phyloP scores from a whole-genome alignment of 2,888 invertebrate species.

The Cephus nigrinus region DNA sequence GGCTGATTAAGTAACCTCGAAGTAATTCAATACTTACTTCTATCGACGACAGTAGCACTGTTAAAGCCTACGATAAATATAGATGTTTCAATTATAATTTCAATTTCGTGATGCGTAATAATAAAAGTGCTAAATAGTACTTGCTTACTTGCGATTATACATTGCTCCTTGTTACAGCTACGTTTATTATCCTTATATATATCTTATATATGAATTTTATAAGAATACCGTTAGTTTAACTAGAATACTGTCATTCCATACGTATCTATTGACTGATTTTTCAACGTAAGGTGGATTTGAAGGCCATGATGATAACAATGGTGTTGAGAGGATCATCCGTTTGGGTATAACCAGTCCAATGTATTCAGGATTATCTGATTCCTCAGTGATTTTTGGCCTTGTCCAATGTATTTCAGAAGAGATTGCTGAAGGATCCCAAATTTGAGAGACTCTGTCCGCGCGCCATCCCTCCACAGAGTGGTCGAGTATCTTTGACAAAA shows the following conservation, averaged over 20 bases:
- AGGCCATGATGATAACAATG: background rate
- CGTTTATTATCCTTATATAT: background rate
- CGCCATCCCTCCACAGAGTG: conserved; percentile 29
- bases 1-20: background rate
- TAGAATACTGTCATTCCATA: conserved; percentile 56
- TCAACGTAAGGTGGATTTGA: background rate
- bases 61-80: background rate
- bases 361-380: conserved; percentile 62
- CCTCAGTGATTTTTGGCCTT: conserved; percentile 49
- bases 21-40: background rate
- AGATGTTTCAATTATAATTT: background rate
- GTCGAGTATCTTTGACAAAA: conserved; percentile 42
- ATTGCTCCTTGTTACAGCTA: background rate
- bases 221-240: conserved; percentile 62
- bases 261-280: conserved; percentile 44
- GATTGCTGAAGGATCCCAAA: conserved; percentile 63
- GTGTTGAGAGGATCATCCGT: conserved; percentile 44
- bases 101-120: background rate
- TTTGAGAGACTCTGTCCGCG: conserved; percentile 54
- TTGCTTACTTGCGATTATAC: background rate
- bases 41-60: background rate
- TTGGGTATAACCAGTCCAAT: conserved; percentile 63
- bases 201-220: conserved; percentile 30
- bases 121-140: background rate
- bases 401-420: conserved; percentile 64